Percentiles rank a stretch among this genome's conserved stretches.
These are phyloP conservation scores for Centropus bengalensis DNA, from an alignment of 2,113 vertebrate species.

Conservation along the genomic window DNA sequence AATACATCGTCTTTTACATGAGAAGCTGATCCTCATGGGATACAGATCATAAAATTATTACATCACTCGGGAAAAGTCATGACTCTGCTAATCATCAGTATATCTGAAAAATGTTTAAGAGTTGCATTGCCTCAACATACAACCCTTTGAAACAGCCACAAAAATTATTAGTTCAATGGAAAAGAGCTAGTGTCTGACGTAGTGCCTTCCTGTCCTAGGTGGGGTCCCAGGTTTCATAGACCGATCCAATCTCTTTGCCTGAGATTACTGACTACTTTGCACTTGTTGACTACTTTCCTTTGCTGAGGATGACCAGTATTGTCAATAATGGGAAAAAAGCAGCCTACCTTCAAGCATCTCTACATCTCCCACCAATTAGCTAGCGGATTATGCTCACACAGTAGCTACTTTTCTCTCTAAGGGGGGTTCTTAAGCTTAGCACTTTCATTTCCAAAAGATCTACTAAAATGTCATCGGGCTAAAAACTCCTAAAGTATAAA, in stretches of 20 bases:
- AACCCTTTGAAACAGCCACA: background rate
- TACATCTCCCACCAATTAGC: background rate
- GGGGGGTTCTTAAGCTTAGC: background rate
- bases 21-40: fast-evolving
- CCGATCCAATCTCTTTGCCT: background rate
- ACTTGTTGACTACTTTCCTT: background rate
- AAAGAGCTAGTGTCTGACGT: fast-evolving
- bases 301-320: background rate
- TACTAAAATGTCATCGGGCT: background rate
- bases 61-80: background rate
- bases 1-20: background rate
- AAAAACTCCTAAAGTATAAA: background rate
- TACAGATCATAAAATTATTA: background rate
- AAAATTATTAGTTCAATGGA: background rate
- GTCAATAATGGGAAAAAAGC: background rate
- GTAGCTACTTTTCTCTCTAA: background rate
- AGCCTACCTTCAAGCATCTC: background rate
- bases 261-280: background rate
- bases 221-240: fast-evolving
- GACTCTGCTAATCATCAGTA: background rate
- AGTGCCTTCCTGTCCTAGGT: background rate
- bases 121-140: background rate
- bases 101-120: background rate
- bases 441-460: background rate
- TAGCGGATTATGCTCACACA: background rate